These are phyloP conservation scores for Corythoichthys intestinalis DNA, from an alignment of 2,113 vertebrate genomes.

Conservation along the genomic window DNA sequence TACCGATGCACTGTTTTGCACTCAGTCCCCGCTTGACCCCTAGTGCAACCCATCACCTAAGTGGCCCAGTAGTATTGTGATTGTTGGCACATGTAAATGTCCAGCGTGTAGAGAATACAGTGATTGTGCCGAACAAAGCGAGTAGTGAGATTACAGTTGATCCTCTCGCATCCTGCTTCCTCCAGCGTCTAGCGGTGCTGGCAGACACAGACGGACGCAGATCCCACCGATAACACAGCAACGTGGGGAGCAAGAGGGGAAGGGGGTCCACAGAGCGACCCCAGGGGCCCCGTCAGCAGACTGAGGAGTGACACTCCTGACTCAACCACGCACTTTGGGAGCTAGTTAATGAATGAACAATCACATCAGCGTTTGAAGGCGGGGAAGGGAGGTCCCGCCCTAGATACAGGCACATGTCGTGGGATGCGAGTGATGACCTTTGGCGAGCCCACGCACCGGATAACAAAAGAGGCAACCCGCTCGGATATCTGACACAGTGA, in stretches of 20 bases:
- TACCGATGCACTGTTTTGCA: background rate
- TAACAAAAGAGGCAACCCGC: conserved; percentile 46
- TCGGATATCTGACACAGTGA: conserved; percentile 52
- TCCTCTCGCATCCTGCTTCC: conserved; percentile 71
- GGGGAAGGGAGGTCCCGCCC: conserved; percentile 41
- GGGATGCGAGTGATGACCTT: conserved; percentile 57
- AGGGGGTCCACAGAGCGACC: conserved; percentile 31
- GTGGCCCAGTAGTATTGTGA: conserved; percentile 51
- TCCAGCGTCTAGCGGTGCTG: conserved; percentile 59
- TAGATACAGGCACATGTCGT: conserved; percentile 41
- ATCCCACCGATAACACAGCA: conserved; percentile 61
- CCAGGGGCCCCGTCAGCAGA: conserved; percentile 47
- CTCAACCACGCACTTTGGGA: conserved; percentile 46
- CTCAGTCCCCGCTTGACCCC: background rate
- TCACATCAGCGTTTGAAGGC: conserved; percentile 28
- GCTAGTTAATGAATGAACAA: conserved; percentile 47
- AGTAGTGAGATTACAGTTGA: conserved; percentile 67
- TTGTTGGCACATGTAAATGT: conserved; percentile 66
- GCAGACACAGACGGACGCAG: conserved; percentile 65
- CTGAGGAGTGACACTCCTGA: conserved; percentile 35
- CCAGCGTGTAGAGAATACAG: conserved; percentile 63
- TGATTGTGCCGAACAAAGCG: conserved; percentile 69
- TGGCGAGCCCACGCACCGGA: conserved; percentile 45
- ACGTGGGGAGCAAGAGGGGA: conserved; percentile 11
- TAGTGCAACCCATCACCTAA: conserved; percentile 26